Evolutionary conservation across 1,140 invertebrate genomes (phyloP).

Genomic region (Calephelis nemesis): DNA sequence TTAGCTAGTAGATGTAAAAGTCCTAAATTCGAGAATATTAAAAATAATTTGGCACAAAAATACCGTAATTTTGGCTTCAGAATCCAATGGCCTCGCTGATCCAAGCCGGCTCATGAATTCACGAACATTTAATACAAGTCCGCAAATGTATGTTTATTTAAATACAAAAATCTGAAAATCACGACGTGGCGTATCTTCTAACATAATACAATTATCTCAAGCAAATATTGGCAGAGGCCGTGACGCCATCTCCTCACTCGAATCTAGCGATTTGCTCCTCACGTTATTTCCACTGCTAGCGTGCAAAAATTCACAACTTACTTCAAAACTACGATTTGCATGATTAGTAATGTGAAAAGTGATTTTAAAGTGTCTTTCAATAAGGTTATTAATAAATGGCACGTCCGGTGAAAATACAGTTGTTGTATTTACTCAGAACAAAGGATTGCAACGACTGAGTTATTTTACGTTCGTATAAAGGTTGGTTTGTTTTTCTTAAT

Average conservation of each 20-base stretch:
- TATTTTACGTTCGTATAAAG: neutral
- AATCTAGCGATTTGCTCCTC: conserved; percentile 12
- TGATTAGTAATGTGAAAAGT: neutral
- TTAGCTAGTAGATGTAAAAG: too few relatives aligned
- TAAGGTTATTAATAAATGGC: conserved; percentile 24
- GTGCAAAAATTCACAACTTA: conserved; percentile 11
- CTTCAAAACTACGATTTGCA: neutral
- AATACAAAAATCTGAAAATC: conserved; percentile 14
- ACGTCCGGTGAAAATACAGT: conserved; percentile 23
- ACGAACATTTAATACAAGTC: neutral
- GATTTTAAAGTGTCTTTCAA: conserved; percentile 2
- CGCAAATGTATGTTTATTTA: conserved; percentile 3
- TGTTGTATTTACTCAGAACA: conserved; percentile 28
- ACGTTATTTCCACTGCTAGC: conserved; percentile 4
- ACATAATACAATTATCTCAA: conserved; percentile 46
- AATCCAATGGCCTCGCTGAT: too few relatives aligned
- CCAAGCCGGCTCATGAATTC: too few relatives aligned
- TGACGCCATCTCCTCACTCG: conserved; percentile 29
- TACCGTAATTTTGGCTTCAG: too few relatives aligned
- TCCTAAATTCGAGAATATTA: too few relatives aligned
- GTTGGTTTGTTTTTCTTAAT: conserved; percentile 5
- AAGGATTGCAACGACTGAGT: conserved; percentile 30
- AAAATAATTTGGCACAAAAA: too few relatives aligned
- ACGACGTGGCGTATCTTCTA: conserved; percentile 26
- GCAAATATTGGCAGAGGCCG: conserved; percentile 39